Percentiles rank a stretch among this genome's conserved stretches.
Conservation (phyloP, 2,113 vertebrate species). For the Seriola quinqueradiata region DNA sequence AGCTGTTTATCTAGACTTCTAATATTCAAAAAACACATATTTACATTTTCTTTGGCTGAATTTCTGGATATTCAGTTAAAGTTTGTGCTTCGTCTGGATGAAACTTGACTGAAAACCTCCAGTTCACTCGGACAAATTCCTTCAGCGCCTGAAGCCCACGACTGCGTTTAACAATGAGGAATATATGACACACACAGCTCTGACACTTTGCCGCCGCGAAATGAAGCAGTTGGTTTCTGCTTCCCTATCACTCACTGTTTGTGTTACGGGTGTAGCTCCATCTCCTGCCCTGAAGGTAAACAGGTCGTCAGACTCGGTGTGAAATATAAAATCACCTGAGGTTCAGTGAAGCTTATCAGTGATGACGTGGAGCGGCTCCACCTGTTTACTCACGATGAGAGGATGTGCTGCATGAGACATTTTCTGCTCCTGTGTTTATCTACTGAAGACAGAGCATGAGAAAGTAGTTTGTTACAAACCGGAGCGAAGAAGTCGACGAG, state of each 20-base stretch:
- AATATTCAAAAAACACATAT: no score
- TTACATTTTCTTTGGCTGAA: no score
- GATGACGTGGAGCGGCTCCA: background rate
- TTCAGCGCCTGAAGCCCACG: background rate
- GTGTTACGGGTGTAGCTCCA: slow-evolving; percentile 25
- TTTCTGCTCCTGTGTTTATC: background rate
- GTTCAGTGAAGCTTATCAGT: background rate
- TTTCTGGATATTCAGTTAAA: no score
- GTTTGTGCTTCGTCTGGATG: no score
- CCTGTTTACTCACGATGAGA: background rate
- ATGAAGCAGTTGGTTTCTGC: background rate
- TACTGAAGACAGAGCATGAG: no score
- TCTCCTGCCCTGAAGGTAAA: slow-evolving; percentile 53
- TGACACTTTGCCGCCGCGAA: background rate
- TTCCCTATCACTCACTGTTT: slow-evolving; percentile 14
- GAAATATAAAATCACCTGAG: background rate
- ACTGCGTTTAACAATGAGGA: background rate
- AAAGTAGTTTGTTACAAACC: slow-evolving; percentile 71
- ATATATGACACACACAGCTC: background rate
- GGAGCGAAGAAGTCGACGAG: slow-evolving; percentile 99
- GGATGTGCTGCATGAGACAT: background rate
- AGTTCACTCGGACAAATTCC: background rate
- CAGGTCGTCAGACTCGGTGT: background rate
- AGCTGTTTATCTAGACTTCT: no score
- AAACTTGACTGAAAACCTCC: background rate